Conservation (phyloP, 2,888 invertebrate genomes). For the Phengaris arion region DNA sequence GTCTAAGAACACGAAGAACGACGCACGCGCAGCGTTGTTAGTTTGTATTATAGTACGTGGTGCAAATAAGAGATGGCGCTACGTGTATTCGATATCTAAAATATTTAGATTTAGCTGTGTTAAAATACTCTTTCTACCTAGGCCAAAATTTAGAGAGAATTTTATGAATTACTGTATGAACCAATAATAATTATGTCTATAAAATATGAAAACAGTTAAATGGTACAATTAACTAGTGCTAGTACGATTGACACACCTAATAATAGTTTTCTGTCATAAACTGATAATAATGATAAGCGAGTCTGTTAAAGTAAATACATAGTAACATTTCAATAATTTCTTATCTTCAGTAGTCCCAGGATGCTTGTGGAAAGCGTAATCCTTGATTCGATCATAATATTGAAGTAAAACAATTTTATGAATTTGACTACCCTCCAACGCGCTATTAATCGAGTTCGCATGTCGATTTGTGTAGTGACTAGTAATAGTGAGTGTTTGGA, state of each 20-base stretch:
- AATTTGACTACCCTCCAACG: constrained; percentile 39
- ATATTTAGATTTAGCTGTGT: background rate
- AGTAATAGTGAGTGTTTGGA: constrained; percentile 50
- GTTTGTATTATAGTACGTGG: background rate
- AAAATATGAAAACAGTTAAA: background rate
- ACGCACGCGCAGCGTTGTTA: background rate
- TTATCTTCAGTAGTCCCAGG: constrained; percentile 50
- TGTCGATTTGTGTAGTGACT: constrained; percentile 43
- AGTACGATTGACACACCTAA: constrained; percentile 4
- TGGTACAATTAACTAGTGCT: background rate
- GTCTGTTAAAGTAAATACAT: constrained; percentile 44
- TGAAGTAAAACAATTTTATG: constrained; percentile 12
- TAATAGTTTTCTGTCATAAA: constrained; percentile 42
- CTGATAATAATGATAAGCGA: constrained; percentile 71
- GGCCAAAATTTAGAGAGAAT: background rate
- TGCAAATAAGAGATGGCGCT: background rate
- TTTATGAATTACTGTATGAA: background rate
- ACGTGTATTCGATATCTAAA: background rate
- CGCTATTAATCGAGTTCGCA: constrained; percentile 33
- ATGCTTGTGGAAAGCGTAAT: constrained; percentile 22
- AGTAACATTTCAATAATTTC: constrained; percentile 59
- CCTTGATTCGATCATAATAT: constrained; percentile 1
- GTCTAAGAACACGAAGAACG: background rate
- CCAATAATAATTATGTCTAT: background rate
- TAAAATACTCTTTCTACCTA: background rate